These are phyloP conservation scores for Phanerotoma sp. DNA, from an alignment of 2,888 invertebrate species.

Conservation along the genomic window DNA sequence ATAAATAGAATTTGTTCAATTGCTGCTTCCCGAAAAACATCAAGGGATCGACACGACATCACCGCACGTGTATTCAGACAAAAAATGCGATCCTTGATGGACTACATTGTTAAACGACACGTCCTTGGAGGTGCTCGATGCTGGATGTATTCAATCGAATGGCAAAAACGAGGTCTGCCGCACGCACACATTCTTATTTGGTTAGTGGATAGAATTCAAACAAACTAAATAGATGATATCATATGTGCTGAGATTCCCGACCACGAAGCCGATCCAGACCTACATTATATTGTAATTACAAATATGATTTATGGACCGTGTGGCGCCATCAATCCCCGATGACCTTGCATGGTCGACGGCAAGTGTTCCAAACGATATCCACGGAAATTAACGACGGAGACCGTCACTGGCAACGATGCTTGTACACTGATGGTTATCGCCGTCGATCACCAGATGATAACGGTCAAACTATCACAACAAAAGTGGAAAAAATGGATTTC, in stretches of 20 bases:
- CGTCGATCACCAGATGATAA: neutral
- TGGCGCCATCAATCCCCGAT: conserved; percentile 44
- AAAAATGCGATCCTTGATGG: neutral
- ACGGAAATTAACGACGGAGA: conserved; percentile 26
- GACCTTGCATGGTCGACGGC: conserved; percentile 53
- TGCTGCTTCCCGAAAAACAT: no score
- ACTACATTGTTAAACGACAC: conserved; percentile 1
- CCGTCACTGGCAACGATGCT: neutral
- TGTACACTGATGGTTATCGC: neutral
- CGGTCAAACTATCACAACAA: neutral
- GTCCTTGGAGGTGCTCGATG: conserved; percentile 20
- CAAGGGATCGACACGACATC: conserved; percentile 41
- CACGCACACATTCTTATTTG: conserved; percentile 45
- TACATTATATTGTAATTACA: conserved; percentile 28
- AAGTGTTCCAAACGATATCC: conserved; percentile 44
- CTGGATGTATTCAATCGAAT: conserved; percentile 43
- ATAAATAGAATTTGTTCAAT: conserved; percentile 43
- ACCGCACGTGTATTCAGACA: conserved; percentile 21
- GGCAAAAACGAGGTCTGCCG: conserved; percentile 43
- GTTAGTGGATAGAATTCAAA: conserved; percentile 24
- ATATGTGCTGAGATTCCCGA: conserved; percentile 35
- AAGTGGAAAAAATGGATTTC: neutral
- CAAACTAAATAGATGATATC: conserved; percentile 31
- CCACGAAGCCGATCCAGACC: conserved; percentile 30
- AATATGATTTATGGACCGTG: conserved; percentile 51